Percentiles rank a stretch among this genome's conserved stretches.
Conservation (phyloP, 2,888 invertebrate species). For the Sinelater perroti region DNA sequence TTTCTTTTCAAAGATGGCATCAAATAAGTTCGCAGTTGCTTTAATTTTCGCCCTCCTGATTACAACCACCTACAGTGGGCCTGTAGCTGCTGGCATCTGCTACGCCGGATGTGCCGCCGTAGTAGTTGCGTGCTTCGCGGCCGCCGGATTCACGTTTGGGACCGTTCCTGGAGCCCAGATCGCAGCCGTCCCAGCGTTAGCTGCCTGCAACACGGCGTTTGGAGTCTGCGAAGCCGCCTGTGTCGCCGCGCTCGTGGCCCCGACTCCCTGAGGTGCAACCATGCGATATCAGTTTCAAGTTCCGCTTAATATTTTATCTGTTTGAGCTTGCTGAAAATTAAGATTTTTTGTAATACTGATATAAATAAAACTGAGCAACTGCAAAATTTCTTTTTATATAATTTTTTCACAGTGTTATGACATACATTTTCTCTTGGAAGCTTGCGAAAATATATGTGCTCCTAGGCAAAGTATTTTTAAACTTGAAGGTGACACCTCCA, state of each 20-base stretch:
- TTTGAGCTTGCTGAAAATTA: no score
- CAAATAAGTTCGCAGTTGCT: not conserved
- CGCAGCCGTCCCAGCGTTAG: not conserved
- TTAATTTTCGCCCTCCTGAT: not conserved
- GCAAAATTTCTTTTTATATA: no score
- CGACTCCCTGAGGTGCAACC: no score
- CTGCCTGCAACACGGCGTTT: not conserved
- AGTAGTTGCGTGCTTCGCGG: not conserved
- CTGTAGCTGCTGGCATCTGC: not conserved
- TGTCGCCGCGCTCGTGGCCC: not conserved
- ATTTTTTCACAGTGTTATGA: no score
- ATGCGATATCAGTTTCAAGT: no score
- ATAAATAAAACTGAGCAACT: no score
- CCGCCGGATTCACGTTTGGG: not conserved
- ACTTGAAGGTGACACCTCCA: no score
- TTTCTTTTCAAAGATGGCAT: conserved; percentile 4
- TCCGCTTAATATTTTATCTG: no score
- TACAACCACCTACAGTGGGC: not conserved
- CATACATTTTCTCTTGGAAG: no score
- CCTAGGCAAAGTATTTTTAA: no score
- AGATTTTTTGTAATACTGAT: no score
- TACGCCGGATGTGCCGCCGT: not conserved
- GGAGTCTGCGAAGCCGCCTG: not conserved
- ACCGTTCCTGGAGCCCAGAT: not conserved
- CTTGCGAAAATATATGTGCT: no score